Base-by-base conservation (phyloP, 2,113 vertebrate species). In the Myotis brandtii region DNA sequence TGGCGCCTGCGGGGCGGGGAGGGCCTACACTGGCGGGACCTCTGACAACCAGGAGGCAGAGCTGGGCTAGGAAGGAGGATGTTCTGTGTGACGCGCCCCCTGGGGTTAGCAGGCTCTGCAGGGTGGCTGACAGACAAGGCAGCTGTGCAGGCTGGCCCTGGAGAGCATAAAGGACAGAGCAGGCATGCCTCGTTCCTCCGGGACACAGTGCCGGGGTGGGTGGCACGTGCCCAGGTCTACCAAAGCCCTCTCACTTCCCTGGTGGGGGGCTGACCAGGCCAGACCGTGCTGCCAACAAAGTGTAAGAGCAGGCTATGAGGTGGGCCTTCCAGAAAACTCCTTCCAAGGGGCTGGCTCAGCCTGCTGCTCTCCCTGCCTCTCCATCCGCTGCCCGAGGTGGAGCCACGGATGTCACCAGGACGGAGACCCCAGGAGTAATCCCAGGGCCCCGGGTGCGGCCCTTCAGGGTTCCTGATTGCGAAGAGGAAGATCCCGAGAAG, bases 1-100 rank as follows among this genome's bases (percentile, higher is more conserved):
- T 3, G 56, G 34, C 0, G 3, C 5, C 40, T 13, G 30, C 16
- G 30, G 4, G 23, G 27, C 10, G 0, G 40, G 10, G 1, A 30
- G 11, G 13, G 76, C 66, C 18, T 34, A 21, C 23, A 50, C 6
- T 2, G 17, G 5, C 2, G 30, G 67, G 1, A 40, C 14, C 0
- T 52, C 23, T 34, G 40, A 70, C 8, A 30, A 17, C 23, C 13
- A 3, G 4, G 5, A 9, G 17, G 46, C 16, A 3, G 10, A 10
- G 34, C 5, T n/a, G 11, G 67, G 25, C 50, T 25, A 4, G 46
- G 17, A 40, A 13, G 2, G 9, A n/a, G 34, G 37, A 30, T 0
- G 1, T 6, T 30, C 56, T 70, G 52, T 50, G 4, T 18, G 12
- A 10, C 9, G 17, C 37, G 8, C 6, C n/a, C 3, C 5, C 34